phyloP scores from a whole-genome alignment of 2,888 invertebrate genomes.

The Drosophila recens region DNA sequence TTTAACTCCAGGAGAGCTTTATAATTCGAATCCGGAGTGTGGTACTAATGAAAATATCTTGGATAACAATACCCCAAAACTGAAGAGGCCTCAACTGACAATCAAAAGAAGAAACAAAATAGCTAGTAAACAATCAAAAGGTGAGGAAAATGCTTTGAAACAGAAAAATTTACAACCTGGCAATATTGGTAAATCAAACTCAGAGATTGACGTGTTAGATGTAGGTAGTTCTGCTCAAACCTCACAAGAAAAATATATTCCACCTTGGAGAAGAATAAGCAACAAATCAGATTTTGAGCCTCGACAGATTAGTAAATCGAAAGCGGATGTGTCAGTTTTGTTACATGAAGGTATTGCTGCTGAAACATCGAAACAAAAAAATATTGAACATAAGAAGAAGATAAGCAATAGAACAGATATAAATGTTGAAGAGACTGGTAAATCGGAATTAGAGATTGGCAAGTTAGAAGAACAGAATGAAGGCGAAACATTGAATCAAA shows the following conservation, averaged over 20 bases:
- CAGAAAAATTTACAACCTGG: background rate
- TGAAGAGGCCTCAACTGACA: background rate
- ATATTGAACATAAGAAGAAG: too few species aligned
- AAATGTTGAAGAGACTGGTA: background rate
- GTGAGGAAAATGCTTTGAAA: background rate
- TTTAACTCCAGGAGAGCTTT: constrained; percentile 19
- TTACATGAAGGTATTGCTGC: background rate
- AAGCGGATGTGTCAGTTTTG: background rate
- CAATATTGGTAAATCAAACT: background rate
- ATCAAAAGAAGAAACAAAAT: background rate
- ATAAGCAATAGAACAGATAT: background rate
- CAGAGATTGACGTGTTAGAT: background rate
- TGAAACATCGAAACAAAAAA: background rate
- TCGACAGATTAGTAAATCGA: background rate
- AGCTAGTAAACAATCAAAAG: background rate
- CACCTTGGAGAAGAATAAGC: background rate
- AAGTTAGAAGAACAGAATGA: background rate
- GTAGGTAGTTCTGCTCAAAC: background rate
- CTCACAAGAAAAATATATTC: background rate
- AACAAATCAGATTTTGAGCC: background rate
- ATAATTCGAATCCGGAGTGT: constrained; percentile 13
- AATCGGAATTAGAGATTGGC: background rate
- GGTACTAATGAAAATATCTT: background rate
- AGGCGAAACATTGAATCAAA: background rate
- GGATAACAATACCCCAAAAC: background rate